A percentile compares a stretch with the other conserved stretches of the same genome.
Evolutionary conservation across 2,113 vertebrate genomes (phyloP).

Genomic region (Etheostoma spectabile): DNA sequence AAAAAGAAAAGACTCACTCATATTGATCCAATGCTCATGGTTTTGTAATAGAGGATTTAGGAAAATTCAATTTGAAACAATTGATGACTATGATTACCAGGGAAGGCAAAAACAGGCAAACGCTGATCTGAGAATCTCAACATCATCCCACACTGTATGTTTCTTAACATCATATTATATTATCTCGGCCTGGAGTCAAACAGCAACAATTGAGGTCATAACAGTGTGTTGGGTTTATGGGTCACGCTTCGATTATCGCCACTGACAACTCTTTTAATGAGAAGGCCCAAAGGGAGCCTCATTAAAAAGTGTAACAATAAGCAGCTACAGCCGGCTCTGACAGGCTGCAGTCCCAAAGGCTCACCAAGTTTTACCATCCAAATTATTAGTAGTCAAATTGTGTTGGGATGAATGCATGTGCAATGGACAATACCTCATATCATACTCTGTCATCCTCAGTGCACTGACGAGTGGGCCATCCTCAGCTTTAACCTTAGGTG

Average conservation of each 20-base stretch:
- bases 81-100: not conserved
- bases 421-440: slow-evolving; percentile 22
- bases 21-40: slow-evolving; percentile 60
- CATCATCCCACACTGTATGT: not conserved
- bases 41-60: slow-evolving; percentile 40
- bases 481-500: not conserved
- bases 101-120: slow-evolving; percentile 8
- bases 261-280: slow-evolving; percentile 58
- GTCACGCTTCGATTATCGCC: slow-evolving; percentile 42
- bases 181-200: slow-evolving; percentile 36
- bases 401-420: slow-evolving; percentile 17
- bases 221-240: slow-evolving; percentile 40
- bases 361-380: slow-evolving; percentile 26
- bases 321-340: slow-evolving; percentile 13
- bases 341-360: slow-evolving; percentile 18
- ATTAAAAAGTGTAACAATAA: slow-evolving; percentile 50
- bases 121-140: not conserved
- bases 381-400: slow-evolving; percentile 36
- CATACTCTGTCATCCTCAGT: not conserved
- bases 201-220: slow-evolving; percentile 40
- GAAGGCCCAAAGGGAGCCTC: slow-evolving; percentile 40
- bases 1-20: slow-evolving; percentile 56
- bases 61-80: slow-evolving; percentile 33
- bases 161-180: slow-evolving; percentile 27
- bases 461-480: slow-evolving; percentile 1